A percentile compares a stretch with the other conserved stretches of the same genome.
Evolutionary conservation across 2,113 vertebrate genomes (phyloP).

Genomic region (Felis catus): DNA sequence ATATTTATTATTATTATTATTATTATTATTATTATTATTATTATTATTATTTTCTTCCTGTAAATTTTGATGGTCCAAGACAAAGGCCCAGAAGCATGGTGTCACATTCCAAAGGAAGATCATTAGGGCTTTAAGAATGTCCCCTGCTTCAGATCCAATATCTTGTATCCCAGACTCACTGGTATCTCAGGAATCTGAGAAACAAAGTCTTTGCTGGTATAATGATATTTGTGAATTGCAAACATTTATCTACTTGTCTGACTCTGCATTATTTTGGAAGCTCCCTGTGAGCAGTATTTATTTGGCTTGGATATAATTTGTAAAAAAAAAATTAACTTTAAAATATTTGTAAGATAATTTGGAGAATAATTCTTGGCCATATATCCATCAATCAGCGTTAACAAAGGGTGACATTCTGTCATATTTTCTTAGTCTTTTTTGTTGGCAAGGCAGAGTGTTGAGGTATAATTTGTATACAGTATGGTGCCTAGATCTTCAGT

Average conservation of each 20-base stretch:
- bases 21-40: background rate
- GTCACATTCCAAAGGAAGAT: background rate
- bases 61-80: slow-evolving; percentile 1
- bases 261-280: background rate
- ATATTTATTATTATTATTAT: background rate
- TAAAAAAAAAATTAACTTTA: background rate
- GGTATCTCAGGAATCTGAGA: background rate
- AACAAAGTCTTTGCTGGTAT: background rate
- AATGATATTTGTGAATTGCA: background rate
- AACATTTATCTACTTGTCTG: background rate
- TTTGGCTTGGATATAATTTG: background rate
- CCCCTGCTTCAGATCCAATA: background rate
- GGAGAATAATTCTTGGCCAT: background rate
- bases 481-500: background rate
- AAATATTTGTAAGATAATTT: background rate
- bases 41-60: background rate
- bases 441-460: background rate
- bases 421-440: background rate
- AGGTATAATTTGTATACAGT: background rate
- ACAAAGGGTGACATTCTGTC: background rate
- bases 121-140: background rate
- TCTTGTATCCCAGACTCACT: background rate
- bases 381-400: background rate
- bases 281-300: background rate
- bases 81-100: background rate